phyloP scores from a whole-genome alignment of 2,888 invertebrate genomes.

The Pasiphila rectangulata region DNA sequence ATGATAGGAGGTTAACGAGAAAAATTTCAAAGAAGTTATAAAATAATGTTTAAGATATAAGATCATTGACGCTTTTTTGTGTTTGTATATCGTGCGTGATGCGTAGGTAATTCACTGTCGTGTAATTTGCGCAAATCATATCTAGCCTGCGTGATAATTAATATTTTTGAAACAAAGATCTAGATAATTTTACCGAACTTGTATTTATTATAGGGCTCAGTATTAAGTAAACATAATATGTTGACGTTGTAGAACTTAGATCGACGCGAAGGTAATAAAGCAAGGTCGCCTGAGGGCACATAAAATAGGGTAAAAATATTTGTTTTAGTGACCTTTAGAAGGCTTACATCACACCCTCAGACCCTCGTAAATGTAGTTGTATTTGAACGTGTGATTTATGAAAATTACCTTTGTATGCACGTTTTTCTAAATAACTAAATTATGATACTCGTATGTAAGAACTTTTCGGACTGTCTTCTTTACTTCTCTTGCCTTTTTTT shows the following conservation, averaged over 20 bases:
- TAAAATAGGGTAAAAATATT: constrained; percentile 24
- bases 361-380: constrained; percentile 17
- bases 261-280: constrained; percentile 25
- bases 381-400: constrained; percentile 13
- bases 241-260: constrained; percentile 20
- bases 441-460: neutral
- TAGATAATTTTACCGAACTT: constrained; percentile 5
- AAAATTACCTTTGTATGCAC: neutral
- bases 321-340: constrained; percentile 16
- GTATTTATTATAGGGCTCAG: constrained; percentile 8
- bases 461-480: no score
- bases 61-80: no score
- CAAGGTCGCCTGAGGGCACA: constrained; percentile 18
- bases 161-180: no score
- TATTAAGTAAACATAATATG: constrained; percentile 19
- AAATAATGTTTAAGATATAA: no score
- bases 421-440: constrained; percentile 2
- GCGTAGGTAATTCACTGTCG: no score
- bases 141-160: no score
- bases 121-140: no score
- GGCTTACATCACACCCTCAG: constrained; percentile 17
- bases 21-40: constrained; percentile 3
- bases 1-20: neutral
- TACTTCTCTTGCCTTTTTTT: no score
- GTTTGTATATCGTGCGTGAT: no score